Evolutionary conservation across 2,113 vertebrate genomes (phyloP).

Genomic region (Sapajus apella): DNA sequence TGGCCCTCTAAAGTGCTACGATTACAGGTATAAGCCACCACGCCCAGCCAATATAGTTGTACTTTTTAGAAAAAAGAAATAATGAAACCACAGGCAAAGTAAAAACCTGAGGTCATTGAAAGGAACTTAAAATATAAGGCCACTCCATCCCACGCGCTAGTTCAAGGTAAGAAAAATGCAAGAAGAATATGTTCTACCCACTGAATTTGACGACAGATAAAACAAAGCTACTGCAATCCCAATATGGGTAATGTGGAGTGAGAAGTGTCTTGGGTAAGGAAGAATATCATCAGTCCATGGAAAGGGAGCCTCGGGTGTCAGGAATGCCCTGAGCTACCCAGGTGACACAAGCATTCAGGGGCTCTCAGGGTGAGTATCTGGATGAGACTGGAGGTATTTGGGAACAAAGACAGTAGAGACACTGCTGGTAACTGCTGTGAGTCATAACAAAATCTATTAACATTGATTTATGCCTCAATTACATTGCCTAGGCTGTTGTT

Average conservation of each 20-base stretch:
- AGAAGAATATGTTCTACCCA: not conserved
- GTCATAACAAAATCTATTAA: slow-evolving; percentile 49
- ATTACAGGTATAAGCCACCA: no score
- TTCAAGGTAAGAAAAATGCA: not conserved
- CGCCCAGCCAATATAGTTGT: no score
- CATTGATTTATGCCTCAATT: slow-evolving; percentile 62
- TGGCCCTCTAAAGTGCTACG: no score
- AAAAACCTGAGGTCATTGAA: not conserved
- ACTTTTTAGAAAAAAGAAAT: not conserved
- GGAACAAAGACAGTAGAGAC: not conserved
- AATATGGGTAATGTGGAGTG: not conserved
- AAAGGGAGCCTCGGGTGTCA: not conserved
- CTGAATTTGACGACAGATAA: not conserved
- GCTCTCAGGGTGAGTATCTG: not conserved
- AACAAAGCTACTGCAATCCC: not conserved
- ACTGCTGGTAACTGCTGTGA: not conserved
- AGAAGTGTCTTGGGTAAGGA: not conserved
- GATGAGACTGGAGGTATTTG: not conserved
- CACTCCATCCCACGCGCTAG: not conserved
- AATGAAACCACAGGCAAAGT: not conserved
- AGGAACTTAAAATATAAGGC: not conserved
- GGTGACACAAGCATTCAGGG: not conserved
- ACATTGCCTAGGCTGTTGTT: not conserved
- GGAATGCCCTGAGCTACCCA: not conserved
- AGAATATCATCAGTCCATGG: not conserved